A percentile compares a stretch with the other conserved stretches of the same genome.
Evolutionary conservation across 2,113 vertebrate species (phyloP).

Genomic region (Campylomormyrus numenius): DNA sequence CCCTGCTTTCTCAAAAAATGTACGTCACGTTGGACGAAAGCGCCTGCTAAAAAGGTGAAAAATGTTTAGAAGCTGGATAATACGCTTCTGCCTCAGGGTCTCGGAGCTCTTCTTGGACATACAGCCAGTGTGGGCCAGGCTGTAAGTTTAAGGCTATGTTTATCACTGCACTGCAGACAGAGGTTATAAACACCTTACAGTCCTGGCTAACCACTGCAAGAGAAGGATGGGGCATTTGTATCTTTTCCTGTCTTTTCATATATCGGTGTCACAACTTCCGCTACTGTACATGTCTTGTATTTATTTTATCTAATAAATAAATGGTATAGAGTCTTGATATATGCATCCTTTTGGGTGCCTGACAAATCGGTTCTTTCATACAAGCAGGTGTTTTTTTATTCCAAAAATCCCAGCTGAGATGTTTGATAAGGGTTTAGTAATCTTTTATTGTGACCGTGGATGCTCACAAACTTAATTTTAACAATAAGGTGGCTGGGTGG

Average conservation of each 20-base stretch:
- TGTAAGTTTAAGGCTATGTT: not conserved
- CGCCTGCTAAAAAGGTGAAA: not conserved
- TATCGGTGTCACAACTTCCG: not conserved
- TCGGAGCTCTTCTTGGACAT: not conserved
- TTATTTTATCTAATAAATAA: constrained; percentile 1
- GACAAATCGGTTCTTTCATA: not conserved
- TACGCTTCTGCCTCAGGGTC: not conserved
- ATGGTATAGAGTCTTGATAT: not conserved
- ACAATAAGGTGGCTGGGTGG: not conserved
- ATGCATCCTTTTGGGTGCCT: not conserved
- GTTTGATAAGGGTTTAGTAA: not conserved
- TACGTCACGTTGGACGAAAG: not conserved
- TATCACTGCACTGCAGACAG: not conserved
- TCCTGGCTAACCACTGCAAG: not conserved
- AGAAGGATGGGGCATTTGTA: not conserved
- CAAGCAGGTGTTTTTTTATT: not conserved
- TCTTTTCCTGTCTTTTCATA: not conserved
- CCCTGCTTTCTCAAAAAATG: not conserved
- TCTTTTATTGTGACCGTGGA: not conserved
- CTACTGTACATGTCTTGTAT: not conserved
- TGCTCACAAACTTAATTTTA: not conserved
- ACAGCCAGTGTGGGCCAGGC: not conserved
- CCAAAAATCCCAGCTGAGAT: not conserved
- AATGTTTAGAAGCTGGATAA: not conserved
- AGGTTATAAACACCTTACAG: not conserved